A percentile compares a stretch with the other conserved stretches of the same genome.
phyloP scores from a whole-genome alignment of 2,888 invertebrate genomes.

The Cenopis cana region DNA sequence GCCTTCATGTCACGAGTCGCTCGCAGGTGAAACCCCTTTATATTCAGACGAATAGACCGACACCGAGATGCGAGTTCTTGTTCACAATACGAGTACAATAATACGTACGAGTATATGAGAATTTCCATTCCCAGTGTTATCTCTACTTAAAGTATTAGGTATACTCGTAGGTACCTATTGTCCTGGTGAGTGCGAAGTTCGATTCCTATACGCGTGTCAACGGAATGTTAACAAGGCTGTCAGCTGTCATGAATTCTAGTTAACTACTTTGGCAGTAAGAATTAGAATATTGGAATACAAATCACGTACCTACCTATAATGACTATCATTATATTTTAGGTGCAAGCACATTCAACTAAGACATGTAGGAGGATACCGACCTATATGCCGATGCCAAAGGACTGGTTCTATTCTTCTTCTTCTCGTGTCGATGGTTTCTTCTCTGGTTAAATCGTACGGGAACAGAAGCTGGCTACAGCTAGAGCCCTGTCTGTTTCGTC shows the following conservation, averaged over 20 bases:
- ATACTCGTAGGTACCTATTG: no score
- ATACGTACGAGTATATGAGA: constrained; percentile 24
- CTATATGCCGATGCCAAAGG: no score
- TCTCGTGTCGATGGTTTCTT: no score
- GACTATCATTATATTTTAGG: no score
- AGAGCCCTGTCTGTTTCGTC: no score
- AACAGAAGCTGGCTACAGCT: no score
- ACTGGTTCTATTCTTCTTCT: no score
- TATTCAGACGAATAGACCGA: constrained; percentile 58
- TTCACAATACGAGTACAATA: constrained; percentile 24
- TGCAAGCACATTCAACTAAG: no score
- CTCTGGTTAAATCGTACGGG: no score
- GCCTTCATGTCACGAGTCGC: constrained; percentile 58
- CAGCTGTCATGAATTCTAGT: constrained; percentile 7
- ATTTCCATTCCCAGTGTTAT: constrained; percentile 17
- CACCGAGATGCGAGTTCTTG: constrained; percentile 38
- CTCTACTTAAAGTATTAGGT: constrained; percentile 7
- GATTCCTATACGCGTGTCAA: constrained; percentile 20
- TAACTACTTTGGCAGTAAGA: not conserved
- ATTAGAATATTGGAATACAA: not conserved
- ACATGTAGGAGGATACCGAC: no score
- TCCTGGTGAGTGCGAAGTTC: not conserved
- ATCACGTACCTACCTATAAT: not conserved
- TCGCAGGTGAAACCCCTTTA: constrained; percentile 60
- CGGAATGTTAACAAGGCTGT: constrained; percentile 20